Percentiles rank a stretch among this genome's conserved stretches.
Conservation (phyloP, 2,797 vertebrate genomes). For the Molossus molossus region DNA sequence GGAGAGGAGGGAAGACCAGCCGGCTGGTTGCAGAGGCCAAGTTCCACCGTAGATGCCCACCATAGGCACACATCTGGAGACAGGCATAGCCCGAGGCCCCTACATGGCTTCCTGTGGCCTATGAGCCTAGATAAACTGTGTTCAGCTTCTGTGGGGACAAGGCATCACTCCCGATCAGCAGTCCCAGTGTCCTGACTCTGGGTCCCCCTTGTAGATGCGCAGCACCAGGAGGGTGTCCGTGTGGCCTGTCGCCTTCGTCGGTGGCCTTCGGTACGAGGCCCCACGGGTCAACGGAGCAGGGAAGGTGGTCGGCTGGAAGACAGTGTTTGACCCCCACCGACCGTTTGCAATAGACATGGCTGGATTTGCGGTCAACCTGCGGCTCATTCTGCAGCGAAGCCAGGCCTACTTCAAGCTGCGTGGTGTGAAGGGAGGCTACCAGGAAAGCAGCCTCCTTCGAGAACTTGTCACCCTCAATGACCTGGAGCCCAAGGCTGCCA, state of each 20-base stretch:
- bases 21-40: not conserved
- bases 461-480: conserved; percentile 98
- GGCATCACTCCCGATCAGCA: not conserved
- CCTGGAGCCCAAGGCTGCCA: conserved; percentile 99
- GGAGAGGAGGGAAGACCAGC: not conserved
- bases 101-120: not conserved
- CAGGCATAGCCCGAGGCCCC: too few relatives aligned
- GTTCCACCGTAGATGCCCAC: not conserved
- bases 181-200: not conserved
- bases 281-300: conserved; percentile 98
- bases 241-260: conserved; percentile 98
- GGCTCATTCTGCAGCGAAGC: conserved; percentile 97
- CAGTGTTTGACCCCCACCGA: conserved; percentile 97
- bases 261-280: conserved; percentile 97
- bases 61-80: rapidly evolving
- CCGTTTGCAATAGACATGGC: conserved; percentile 99
- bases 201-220: conserved; percentile 93
- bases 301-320: conserved; percentile 99
- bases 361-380: conserved; percentile 97
- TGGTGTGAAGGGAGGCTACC: conserved; percentile 98
- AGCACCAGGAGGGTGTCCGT: conserved; percentile 97
- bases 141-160: not conserved
- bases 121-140: too few relatives aligned
- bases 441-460: conserved; percentile 98
- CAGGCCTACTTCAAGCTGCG: conserved; percentile 99